phyloP scores from a whole-genome alignment of 2,797 vertebrate genomes.

The Bovichtus diacanthus region DNA sequence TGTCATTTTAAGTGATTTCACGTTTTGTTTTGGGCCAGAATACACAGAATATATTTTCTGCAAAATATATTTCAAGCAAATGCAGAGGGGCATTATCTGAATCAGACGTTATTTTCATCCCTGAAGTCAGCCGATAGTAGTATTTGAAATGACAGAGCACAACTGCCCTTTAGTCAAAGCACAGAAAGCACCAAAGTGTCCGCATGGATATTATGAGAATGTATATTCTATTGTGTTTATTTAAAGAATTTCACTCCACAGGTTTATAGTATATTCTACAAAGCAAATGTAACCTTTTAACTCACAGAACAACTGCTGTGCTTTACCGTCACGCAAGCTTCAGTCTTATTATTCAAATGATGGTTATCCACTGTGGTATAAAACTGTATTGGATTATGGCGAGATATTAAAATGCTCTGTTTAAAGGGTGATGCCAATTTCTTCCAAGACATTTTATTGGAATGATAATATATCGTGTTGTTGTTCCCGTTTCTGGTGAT shows the following conservation, averaged over 20 bases:
- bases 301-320: slow-evolving; percentile 7
- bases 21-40: no score
- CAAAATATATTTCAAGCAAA: neutral
- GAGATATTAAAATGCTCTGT: slow-evolving; percentile 68
- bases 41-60: slow-evolving; percentile 3
- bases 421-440: slow-evolving; percentile 75
- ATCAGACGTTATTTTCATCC: slow-evolving; percentile 13
- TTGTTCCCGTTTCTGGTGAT: slow-evolving; percentile 40
- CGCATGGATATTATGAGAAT: slow-evolving; percentile 4
- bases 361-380: slow-evolving; percentile 39
- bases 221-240: slow-evolving; percentile 22
- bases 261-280: slow-evolving; percentile 7
- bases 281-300: neutral
- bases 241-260: slow-evolving; percentile 29
- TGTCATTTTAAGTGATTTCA: slow-evolving; percentile 10
- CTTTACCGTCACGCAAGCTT: slow-evolving; percentile 15
- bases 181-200: slow-evolving; percentile 53
- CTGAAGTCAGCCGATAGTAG: neutral
- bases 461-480: slow-evolving; percentile 29
- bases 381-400: slow-evolving; percentile 60
- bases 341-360: slow-evolving; percentile 30
- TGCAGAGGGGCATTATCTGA: neutral
- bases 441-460: slow-evolving; percentile 26
- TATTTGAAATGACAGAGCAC: slow-evolving; percentile 2
- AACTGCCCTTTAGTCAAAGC: slow-evolving; percentile 39